Conservation (phyloP, 2,888 invertebrate genomes). For the Hymenopus coronatus region DNA sequence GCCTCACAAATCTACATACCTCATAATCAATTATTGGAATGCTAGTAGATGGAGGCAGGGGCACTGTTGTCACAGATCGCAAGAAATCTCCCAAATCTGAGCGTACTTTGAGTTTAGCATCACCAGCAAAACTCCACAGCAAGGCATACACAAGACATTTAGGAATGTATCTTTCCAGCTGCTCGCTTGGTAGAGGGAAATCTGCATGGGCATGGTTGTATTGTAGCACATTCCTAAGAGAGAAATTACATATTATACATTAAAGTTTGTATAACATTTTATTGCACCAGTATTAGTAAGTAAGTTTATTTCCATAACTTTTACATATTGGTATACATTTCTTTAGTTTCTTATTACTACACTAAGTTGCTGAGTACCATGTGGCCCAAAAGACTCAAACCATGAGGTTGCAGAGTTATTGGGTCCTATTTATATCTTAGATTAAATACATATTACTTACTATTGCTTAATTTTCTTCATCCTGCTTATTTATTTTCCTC, state of each 20-base stretch:
- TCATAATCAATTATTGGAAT: conserved; percentile 95
- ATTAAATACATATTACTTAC: no score
- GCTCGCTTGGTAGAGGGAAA: conserved; percentile 90
- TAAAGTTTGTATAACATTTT: not conserved
- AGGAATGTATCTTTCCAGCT: conserved; percentile 89
- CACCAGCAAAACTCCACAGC: conserved; percentile 97
- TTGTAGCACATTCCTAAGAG: conserved; percentile 73
- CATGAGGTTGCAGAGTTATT: no score
- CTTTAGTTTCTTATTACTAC: no score
- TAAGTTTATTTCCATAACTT: no score
- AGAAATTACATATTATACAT: not conserved
- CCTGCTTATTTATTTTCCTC: no score
- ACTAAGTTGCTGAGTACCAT: no score
- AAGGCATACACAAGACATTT: conserved; percentile 91
- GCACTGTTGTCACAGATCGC: conserved; percentile 90
- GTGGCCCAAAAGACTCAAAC: no score
- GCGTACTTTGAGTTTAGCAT: conserved; percentile 93
- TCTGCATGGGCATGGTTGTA: conserved; percentile 94
- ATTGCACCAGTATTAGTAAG: no score
- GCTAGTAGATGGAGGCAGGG: conserved; percentile 75
- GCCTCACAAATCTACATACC: conserved; percentile 50
- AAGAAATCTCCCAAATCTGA: conserved; percentile 95
- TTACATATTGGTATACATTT: no score
- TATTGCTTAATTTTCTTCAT: no score
- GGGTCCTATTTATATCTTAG: no score